These are phyloP conservation scores for Trisateles emortualis DNA, from an alignment of 2,888 invertebrate species.

Conservation along the genomic window DNA sequence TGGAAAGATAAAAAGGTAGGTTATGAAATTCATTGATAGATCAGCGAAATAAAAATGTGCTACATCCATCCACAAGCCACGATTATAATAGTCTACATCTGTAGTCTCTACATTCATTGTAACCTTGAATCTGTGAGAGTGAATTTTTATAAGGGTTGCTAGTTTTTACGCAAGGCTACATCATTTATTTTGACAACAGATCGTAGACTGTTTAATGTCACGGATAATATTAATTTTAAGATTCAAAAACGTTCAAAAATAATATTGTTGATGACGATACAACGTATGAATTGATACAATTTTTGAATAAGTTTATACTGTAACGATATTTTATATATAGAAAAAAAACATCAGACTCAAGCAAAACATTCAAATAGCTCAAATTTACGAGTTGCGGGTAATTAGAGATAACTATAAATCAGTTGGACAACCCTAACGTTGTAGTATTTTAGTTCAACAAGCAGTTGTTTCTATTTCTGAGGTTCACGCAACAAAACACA, in stretches of 20 bases:
- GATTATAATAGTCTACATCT: no score
- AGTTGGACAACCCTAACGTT: slow-evolving; percentile 30
- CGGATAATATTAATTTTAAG: neutral
- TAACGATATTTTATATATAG: no score
- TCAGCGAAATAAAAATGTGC: slow-evolving; percentile 12
- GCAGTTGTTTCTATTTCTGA: slow-evolving; percentile 38
- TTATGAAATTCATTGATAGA: slow-evolving; percentile 38
- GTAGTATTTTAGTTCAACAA: slow-evolving; percentile 24
- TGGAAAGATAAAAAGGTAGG: slow-evolving; percentile 17
- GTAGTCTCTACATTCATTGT: slow-evolving; percentile 7
- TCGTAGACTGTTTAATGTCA: neutral
- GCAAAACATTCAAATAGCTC: neutral
- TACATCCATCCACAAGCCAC: slow-evolving; percentile 14
- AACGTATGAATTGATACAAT: no score
- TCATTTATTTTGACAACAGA: neutral
- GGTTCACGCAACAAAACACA: slow-evolving; percentile 29
- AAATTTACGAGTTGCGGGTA: neutral
- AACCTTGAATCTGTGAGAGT: slow-evolving; percentile 30
- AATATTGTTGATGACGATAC: no score
- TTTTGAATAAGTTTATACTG: no score
- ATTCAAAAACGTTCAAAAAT: no score
- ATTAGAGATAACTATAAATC: slow-evolving; percentile 5
- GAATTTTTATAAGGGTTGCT: slow-evolving; percentile 29
- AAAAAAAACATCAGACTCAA: no score
- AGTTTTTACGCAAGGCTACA: neutral